A percentile compares a stretch with the other conserved stretches of the same genome.
These are phyloP conservation scores for Sesia bembeciformis DNA, from an alignment of 2,888 invertebrate species.

Conservation along the genomic window DNA sequence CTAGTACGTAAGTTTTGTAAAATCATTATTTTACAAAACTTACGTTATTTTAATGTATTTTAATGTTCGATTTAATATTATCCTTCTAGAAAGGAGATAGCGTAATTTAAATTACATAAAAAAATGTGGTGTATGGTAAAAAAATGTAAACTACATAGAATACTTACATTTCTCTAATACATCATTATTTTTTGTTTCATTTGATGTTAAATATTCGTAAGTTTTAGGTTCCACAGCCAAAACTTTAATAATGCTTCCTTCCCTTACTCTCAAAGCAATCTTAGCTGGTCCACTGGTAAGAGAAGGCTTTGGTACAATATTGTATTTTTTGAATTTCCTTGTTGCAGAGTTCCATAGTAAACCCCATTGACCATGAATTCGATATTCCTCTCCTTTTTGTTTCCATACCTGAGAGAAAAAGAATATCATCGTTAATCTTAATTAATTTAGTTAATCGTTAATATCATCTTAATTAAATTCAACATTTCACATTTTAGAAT, in stretches of 20 bases:
- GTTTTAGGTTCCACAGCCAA: conserved; percentile 87
- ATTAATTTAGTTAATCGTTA: too few species aligned
- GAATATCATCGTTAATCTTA: neutral
- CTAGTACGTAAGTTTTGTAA: too few species aligned
- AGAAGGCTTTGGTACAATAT: conserved; percentile 29
- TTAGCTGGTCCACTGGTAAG: conserved; percentile 79
- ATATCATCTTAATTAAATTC: too few species aligned
- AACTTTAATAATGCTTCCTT: conserved; percentile 81
- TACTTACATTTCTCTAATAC: conserved; percentile 55
- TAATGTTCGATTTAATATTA: too few species aligned
- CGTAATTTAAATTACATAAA: neutral
- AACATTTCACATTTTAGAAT: too few species aligned
- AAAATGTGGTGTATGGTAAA: neutral
- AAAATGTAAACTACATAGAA: neutral
- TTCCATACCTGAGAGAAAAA: conserved; percentile 81
- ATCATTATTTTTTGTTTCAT: conserved; percentile 61
- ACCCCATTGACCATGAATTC: conserved; percentile 97
- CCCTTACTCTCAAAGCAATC: conserved; percentile 83
- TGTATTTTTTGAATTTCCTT: conserved; percentile 73
- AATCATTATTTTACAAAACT: too few species aligned
- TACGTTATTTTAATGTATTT: too few species aligned
- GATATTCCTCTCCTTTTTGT: conserved; percentile 98
- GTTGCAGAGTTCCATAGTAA: conserved; percentile 93
- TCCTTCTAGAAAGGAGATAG: too few species aligned
- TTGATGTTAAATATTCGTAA: conserved; percentile 80